Base-by-base conservation (phyloP, 2,797 vertebrate species). In the Sebastes baramenuke region DNA sequence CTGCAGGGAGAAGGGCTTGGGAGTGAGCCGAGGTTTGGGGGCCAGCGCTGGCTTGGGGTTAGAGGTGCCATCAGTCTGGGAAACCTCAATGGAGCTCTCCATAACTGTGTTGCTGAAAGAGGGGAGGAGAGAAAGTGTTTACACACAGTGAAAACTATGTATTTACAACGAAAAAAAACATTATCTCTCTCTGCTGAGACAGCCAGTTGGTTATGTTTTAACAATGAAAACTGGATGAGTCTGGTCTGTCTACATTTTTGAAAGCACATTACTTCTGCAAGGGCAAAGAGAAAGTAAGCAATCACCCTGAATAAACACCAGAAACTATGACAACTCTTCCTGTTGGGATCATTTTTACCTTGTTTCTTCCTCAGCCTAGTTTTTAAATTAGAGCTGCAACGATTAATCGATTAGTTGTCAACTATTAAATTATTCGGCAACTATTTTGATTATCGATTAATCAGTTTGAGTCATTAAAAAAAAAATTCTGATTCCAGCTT, bases 1-100 rank as follows among this genome's bases (percentile, higher is more conserved):
- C 62, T 97, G 96, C 46, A 95, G 92, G 27, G 93, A 95, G 87
- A 98, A 99, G 11, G 97, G 97, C 49, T 96, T 98, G 4, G 98
- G 96, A 71, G 96, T 75, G 1, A 98, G 92, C 0, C 90, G 92
- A 0, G 97, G 96, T 85, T 96, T 96, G 1, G 95, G 85, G 3
- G 79, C 80, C 16, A 93, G 42, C 0, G 67, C 6, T 5, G 96
- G 92, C 62, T 92, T 95, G 72, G 83, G 66, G 78, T 24, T 89
- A 73, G 20, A 89, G 62, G 62, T n/a, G n/a, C 82, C 77, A 29
- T 42, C 67, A 6, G 66, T 73, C 52, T 81, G 87, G 60, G 84
- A 83, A 34, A 72, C 72, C 82, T 92, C 71, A 46, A 87, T 20
- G 10, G 93, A 70, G 73, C 84, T 83, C 73, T 93, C 94, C 94